These are phyloP conservation scores for Hoplodrina blanda DNA, from an alignment of 2,888 invertebrate species.

Conservation along the genomic window DNA sequence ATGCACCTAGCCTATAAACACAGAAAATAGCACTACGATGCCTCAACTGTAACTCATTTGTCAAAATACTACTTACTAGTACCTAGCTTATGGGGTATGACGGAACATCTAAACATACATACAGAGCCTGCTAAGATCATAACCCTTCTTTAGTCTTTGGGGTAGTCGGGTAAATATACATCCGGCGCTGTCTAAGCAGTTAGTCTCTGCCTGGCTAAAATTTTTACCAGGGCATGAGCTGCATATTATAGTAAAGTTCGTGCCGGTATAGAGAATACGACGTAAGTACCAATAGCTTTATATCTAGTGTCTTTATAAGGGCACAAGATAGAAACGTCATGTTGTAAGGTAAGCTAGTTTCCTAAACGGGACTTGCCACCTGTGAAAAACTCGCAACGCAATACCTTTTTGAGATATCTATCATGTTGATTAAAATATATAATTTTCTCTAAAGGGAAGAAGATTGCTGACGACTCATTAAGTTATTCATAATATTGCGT, in stretches of 20 bases:
- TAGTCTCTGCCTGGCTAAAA: too few relatives aligned
- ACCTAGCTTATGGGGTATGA: too few relatives aligned
- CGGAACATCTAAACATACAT: too few relatives aligned
- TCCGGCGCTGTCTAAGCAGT: too few relatives aligned
- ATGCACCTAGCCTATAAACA: too few relatives aligned
- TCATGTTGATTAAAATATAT: slow-evolving; percentile 6
- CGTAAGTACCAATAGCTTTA: slow-evolving; percentile 15
- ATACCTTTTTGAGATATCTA: slow-evolving; percentile 21
- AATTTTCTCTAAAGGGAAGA: neutral
- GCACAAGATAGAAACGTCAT: slow-evolving; percentile 39
- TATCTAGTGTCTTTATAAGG: slow-evolving; percentile 12
- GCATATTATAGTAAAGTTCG: neutral
- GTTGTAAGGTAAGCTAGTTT: slow-evolving; percentile 44
- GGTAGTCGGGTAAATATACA: neutral
- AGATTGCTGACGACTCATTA: neutral
- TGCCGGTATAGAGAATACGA: neutral
- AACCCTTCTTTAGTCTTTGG: too few relatives aligned
- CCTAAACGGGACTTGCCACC: slow-evolving; percentile 5
- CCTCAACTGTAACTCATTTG: too few relatives aligned
- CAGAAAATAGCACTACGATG: too few relatives aligned
- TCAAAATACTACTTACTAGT: too few relatives aligned
- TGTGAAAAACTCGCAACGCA: slow-evolving; percentile 29
- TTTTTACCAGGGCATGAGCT: neutral
- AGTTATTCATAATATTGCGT: neutral
- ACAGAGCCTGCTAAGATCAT: too few relatives aligned